These are phyloP conservation scores for Beroe forskalii DNA, from an alignment of 37 sponge, comb jelly and placozoan species.

Conservation along the genomic window DNA sequence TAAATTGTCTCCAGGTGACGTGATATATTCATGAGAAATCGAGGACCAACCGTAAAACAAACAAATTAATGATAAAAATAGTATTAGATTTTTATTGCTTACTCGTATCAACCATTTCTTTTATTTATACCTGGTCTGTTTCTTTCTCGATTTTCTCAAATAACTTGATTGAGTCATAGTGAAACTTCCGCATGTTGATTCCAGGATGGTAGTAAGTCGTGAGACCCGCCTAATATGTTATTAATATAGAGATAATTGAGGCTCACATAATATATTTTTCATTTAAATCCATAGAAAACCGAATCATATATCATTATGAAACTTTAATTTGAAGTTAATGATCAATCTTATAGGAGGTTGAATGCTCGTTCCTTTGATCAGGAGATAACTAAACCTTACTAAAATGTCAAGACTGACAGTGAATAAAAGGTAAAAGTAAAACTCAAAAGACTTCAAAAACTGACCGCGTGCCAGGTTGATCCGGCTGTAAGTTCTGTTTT, in stretches of 20 bases:
- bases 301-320: no score
- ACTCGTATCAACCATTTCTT: neutral
- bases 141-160: conserved; percentile 60
- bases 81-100: neutral
- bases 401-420: no score
- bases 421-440: no score
- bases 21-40: neutral
- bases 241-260: no score
- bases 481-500: conserved; percentile 69
- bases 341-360: no score
- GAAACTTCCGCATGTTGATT: conserved; percentile 63
- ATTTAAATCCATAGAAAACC: no score
- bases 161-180: conserved; percentile 65
- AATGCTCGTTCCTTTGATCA: no score
- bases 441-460: no score
- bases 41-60: neutral
- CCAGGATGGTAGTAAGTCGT: conserved; percentile 70
- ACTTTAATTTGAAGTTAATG: no score
- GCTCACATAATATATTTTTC: no score
- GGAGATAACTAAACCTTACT: no score
- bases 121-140: conserved; percentile 67
- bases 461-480: conserved; percentile 71
- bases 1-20: neutral
- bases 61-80: neutral
- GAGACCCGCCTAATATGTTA: conserved; percentile 63